These are phyloP conservation scores for Conops quadrifasciatus DNA, from an alignment of 2,888 invertebrate genomes.

Conservation along the genomic window DNA sequence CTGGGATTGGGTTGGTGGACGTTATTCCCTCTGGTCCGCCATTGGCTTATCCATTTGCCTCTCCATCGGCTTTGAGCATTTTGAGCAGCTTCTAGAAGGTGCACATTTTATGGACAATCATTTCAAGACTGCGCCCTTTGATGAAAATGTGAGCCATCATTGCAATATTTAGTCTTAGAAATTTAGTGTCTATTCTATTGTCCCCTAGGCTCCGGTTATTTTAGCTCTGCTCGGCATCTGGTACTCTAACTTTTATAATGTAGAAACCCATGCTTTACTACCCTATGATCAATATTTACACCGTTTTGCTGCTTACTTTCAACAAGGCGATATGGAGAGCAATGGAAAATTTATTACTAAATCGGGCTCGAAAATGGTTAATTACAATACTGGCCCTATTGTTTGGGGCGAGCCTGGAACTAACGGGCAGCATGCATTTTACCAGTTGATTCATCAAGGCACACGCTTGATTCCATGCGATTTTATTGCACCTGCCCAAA, in stretches of 20 bases:
- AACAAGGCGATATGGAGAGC: constrained; percentile 99
- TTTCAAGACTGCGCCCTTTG: constrained; percentile 84
- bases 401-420: constrained; percentile 94
- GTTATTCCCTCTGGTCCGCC: constrained; percentile 98
- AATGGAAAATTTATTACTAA: constrained; percentile 95
- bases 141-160: constrained; percentile 79
- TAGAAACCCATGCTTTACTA: constrained; percentile 94
- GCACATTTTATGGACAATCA: constrained; percentile 95
- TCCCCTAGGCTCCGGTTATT: constrained; percentile 85
- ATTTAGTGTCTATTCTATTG: constrained; percentile 36
- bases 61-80: constrained; percentile 93
- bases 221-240: constrained; percentile 91
- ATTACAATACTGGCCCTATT: constrained; percentile 65
- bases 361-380: constrained; percentile 68
- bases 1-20: constrained; percentile 99
- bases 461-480: constrained; percentile 90
- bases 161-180: neutral
- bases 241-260: constrained; percentile 94
- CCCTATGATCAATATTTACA: constrained; percentile 99
- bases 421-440: constrained; percentile 99
- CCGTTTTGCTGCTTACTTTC: constrained; percentile 98
- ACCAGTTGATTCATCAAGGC: constrained; percentile 95
- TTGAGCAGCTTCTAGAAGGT: constrained; percentile 88
- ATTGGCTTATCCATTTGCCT: constrained; percentile 97
- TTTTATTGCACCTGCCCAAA: constrained; percentile 92